Evolutionary conservation across 2,888 invertebrate species (phyloP).

Genomic region (Ischnus inquisitorius): DNA sequence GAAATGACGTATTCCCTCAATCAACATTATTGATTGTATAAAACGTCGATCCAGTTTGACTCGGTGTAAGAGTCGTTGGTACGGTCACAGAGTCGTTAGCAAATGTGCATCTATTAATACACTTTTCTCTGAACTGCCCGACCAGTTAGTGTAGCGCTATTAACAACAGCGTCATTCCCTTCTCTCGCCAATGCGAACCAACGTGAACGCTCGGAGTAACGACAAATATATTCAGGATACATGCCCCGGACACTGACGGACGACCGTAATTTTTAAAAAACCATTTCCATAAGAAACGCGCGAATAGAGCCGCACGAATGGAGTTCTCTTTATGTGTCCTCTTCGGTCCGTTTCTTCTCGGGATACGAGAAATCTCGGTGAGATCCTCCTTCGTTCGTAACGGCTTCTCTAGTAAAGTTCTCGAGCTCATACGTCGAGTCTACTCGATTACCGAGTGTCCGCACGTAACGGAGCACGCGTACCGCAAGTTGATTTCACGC

Average conservation of each 20-base stretch:
- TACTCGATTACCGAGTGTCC: constrained; percentile 53
- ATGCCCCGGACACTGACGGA: background rate
- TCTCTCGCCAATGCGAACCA: background rate
- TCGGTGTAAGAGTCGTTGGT: too few relatives aligned
- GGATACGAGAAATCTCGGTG: background rate
- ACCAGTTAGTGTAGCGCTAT: background rate
- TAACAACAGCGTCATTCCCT: background rate
- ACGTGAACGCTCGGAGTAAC: background rate
- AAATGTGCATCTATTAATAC: background rate
- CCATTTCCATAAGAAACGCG: background rate
- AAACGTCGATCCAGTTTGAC: too few relatives aligned
- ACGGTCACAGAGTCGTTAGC: too few relatives aligned
- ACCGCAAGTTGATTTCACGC: constrained; percentile 55
- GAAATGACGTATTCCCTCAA: too few relatives aligned
- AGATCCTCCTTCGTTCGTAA: constrained; percentile 14
- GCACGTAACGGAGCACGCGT: constrained; percentile 57
- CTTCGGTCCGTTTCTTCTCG: constrained; percentile 1
- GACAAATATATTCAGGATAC: background rate
- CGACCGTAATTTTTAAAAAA: constrained; percentile 14
- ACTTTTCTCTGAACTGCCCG: background rate
- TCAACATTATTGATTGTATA: too few relatives aligned
- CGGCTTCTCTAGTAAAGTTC: constrained; percentile 31
- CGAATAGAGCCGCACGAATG: background rate
- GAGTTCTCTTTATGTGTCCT: constrained; percentile 6
- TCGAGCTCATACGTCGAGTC: constrained; percentile 23